These are phyloP conservation scores for Salmo trutta DNA, from an alignment of 2,797 vertebrate genomes.

Conservation along the genomic window DNA sequence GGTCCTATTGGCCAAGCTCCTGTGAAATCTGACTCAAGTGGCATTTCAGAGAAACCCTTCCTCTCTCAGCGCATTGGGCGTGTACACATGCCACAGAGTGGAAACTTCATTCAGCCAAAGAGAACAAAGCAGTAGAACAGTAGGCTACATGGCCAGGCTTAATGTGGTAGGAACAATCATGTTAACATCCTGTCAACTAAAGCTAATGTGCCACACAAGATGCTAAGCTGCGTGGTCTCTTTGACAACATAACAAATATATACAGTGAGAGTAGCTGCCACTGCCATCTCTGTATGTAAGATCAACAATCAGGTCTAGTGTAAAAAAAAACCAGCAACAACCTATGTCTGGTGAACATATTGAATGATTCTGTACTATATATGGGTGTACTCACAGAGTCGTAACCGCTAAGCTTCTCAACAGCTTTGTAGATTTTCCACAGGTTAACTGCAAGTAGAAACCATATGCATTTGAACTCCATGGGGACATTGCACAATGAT, in stretches of 20 bases:
- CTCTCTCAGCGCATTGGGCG: slow-evolving; percentile 15
- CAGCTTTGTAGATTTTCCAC: slow-evolving; percentile 93
- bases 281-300: not conserved
- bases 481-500: not conserved
- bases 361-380: not conserved
- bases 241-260: not conserved
- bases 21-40: not conserved
- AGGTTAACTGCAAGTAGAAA: slow-evolving; percentile 83
- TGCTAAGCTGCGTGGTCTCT: not conserved
- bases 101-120: slow-evolving; percentile 29
- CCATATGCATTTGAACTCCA: not conserved
- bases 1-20: not conserved
- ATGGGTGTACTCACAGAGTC: slow-evolving; percentile 80
- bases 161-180: slow-evolving; percentile 36
- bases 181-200: slow-evolving; percentile 16
- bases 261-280: not conserved
- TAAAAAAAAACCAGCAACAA: no score
- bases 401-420: slow-evolving; percentile 91
- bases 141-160: slow-evolving; percentile 8
- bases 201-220: slow-evolving; percentile 42
- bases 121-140: no score
- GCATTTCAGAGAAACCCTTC: slow-evolving; percentile 25
- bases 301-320: slow-evolving; percentile 12
- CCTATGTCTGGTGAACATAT: not conserved
- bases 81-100: slow-evolving; percentile 16